Percentiles rank a stretch among this genome's conserved stretches.
Conservation (phyloP, 2,113 vertebrate genomes). For the Daboia siamensis region DNA sequence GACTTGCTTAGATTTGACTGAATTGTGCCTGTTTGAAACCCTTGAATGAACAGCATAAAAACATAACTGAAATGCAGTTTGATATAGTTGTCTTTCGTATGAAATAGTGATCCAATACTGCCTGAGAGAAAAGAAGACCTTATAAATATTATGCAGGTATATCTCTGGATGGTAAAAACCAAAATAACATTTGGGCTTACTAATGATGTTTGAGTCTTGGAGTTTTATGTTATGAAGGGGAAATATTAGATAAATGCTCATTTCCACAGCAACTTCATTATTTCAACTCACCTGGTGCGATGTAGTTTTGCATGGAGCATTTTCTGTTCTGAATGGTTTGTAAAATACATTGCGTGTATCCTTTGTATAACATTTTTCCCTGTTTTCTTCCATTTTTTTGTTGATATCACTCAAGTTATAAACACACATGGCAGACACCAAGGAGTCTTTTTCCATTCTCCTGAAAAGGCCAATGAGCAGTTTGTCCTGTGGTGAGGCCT, state of each 20-base stretch:
- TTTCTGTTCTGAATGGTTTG: slow-evolving; percentile 78
- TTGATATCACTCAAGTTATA: slow-evolving; percentile 81
- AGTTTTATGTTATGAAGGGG: slow-evolving; percentile 14
- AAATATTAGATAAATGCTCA: neutral
- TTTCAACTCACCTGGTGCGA: slow-evolving; percentile 52
- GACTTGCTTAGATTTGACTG: neutral
- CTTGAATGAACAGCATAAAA: neutral
- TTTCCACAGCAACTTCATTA: slow-evolving; percentile 14
- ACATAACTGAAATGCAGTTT: neutral
- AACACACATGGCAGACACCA: slow-evolving; percentile 83
- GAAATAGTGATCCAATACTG: neutral
- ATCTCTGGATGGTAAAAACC: neutral
- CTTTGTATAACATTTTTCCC: slow-evolving; percentile 79
- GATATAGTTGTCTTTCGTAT: neutral
- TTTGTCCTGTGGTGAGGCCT: slow-evolving; percentile 38
- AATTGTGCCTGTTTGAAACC: neutral
- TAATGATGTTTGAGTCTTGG: neutral
- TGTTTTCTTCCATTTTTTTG: slow-evolving; percentile 73
- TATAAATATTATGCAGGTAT: neutral
- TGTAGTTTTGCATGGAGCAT: slow-evolving; percentile 36
- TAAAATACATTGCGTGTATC: slow-evolving; percentile 68
- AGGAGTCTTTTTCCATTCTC: slow-evolving; percentile 59
- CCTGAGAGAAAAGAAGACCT: neutral
- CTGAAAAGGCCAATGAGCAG: slow-evolving; percentile 85
- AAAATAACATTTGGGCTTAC: neutral